Conservation (phyloP, 2,797 vertebrate genomes). For the Melanotaenia nigrans region DNA sequence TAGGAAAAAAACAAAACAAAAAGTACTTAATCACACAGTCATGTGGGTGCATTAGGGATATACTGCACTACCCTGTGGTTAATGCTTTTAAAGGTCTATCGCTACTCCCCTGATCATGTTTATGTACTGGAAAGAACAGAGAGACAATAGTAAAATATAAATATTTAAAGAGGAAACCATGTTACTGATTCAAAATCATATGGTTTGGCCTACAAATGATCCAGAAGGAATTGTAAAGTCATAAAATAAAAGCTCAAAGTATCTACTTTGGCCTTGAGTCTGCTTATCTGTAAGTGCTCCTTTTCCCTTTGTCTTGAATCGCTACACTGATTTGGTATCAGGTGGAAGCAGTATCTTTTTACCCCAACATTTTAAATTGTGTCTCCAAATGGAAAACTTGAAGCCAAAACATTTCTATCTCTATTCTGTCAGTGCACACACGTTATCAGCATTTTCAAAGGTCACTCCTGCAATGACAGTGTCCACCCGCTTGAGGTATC, state of each 20-base stretch:
- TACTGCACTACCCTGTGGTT: conserved; percentile 13
- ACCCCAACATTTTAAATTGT: not conserved
- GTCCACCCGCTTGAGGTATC: conserved; percentile 16
- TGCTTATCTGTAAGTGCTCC: conserved; percentile 21
- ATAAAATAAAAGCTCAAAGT: not conserved
- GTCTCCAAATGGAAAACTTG: conserved; percentile 4
- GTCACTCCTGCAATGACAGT: not conserved
- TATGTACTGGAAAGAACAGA: not conserved
- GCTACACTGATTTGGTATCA: conserved; percentile 7
- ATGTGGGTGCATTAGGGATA: conserved; percentile 21
- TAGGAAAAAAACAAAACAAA: not conserved
- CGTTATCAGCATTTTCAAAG: conserved; percentile 6
- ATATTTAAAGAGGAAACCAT: not conserved
- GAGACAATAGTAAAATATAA: not conserved
- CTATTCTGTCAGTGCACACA: not conserved
- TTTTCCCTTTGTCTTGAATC: not conserved
- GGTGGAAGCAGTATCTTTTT: not conserved
- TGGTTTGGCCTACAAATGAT: conserved; percentile 23
- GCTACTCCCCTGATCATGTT: not conserved
- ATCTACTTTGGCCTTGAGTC: conserved; percentile 13
- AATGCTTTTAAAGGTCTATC: conserved; percentile 10
- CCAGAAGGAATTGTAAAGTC: conserved; percentile 1
- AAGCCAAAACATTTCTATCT: conserved; percentile 23
- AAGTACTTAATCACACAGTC: conserved; percentile 3
- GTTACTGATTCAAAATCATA: conserved; percentile 5